Conservation (phyloP, 2,797 vertebrate genomes). For the Netta rufina region DNA sequence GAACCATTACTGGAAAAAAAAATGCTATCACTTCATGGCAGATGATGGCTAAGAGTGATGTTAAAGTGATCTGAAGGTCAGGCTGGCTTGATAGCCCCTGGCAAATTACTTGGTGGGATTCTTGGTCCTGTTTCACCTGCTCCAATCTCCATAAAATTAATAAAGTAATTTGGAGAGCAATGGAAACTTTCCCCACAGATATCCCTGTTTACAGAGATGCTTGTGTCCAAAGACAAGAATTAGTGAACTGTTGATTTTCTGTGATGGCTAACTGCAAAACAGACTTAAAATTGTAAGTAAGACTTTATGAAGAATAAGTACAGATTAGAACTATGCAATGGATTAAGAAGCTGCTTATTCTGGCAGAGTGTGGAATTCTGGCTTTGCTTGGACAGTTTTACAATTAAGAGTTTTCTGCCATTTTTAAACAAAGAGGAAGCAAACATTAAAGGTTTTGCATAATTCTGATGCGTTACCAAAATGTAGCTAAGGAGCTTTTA, state of each 20-base stretch:
- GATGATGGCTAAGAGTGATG: background rate
- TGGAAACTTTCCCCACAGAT: background rate
- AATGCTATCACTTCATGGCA: background rate
- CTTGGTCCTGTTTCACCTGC: background rate
- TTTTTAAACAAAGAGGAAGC: background rate
- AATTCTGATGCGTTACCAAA: background rate
- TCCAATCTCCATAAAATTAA: background rate
- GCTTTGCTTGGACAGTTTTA: constrained; percentile 47
- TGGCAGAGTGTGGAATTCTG: background rate
- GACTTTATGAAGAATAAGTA: background rate
- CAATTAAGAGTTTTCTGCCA: constrained; percentile 11
- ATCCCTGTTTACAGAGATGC: fast-evolving
- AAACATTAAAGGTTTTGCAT: constrained; percentile 39
- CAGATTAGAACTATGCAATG: background rate
- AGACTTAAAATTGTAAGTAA: background rate
- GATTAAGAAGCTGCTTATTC: constrained; percentile 44
- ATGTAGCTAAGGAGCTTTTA: background rate
- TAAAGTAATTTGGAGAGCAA: background rate
- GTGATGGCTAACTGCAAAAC: background rate
- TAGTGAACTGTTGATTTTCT: background rate
- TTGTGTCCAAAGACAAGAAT: background rate
- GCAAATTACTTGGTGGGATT: background rate
- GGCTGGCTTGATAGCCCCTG: background rate
- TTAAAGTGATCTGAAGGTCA: background rate
- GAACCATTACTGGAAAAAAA: background rate